Percentiles rank a stretch among this genome's conserved stretches.
These are phyloP conservation scores for Eulemur coronatus DNA, from an alignment of 2,797 vertebrate genomes.

Conservation along the genomic window DNA sequence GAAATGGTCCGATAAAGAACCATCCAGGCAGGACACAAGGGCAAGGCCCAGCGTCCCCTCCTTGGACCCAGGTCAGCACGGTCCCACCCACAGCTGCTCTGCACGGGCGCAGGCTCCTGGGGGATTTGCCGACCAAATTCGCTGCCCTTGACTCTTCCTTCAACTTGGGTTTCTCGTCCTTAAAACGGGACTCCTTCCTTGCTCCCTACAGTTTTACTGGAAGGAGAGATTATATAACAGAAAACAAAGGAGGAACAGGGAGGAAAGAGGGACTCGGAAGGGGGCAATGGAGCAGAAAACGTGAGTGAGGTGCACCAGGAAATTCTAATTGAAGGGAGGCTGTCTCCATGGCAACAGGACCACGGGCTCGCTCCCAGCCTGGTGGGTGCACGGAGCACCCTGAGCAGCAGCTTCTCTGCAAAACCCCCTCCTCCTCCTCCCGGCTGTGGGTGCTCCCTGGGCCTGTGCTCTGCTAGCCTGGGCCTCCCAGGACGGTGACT, in stretches of 20 bases:
- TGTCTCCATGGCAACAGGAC: background rate
- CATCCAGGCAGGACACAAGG: rapidly evolving
- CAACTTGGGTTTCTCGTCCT: rapidly evolving
- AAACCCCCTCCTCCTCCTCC: no score
- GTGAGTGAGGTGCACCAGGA: rapidly evolving
- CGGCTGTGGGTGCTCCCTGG: background rate
- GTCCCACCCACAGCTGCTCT: rapidly evolving
- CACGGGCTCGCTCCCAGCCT: background rate
- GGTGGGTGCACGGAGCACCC: background rate
- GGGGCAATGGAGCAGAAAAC: background rate
- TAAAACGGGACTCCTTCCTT: background rate
- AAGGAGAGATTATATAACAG: background rate
- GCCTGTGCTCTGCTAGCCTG: rapidly evolving
- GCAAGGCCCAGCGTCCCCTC: rapidly evolving
- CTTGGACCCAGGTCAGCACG: rapidly evolving
- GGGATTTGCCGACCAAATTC: rapidly evolving
- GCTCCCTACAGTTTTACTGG: background rate
- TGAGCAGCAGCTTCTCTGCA: background rate
- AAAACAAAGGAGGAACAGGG: background rate
- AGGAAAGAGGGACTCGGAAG: background rate
- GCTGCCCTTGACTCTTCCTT: background rate
- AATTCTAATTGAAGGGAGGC: background rate
- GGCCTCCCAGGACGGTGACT: rapidly evolving
- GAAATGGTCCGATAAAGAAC: rapidly evolving
- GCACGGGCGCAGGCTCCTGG: rapidly evolving